These are phyloP conservation scores for Drosophila equinoxialis DNA, from an alignment of 1,140 invertebrate genomes.

Conservation along the genomic window DNA sequence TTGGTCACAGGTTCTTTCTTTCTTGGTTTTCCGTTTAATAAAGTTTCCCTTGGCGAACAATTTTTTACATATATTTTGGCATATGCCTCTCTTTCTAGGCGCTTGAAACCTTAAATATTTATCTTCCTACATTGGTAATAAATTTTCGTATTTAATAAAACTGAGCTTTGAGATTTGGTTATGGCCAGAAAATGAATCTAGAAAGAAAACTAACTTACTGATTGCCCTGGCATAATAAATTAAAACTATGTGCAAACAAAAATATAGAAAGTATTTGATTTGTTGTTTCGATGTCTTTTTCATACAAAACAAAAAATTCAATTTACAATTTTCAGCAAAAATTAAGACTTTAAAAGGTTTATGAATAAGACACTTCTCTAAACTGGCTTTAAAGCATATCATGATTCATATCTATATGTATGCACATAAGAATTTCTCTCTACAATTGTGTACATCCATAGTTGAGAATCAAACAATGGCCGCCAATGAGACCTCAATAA, in stretches of 20 bases:
- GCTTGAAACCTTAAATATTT: neutral
- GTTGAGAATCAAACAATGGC: neutral
- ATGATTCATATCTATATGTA: neutral
- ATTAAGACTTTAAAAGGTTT: no score
- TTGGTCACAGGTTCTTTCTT: slow-evolving; percentile 37
- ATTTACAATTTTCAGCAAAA: no score
- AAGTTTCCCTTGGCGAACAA: neutral
- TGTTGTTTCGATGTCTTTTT: no score
- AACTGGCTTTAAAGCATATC: neutral
- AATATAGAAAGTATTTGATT: neutral
- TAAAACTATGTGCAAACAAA: neutral
- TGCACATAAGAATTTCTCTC: no score
- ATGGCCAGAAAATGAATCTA: neutral
- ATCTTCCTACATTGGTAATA: neutral
- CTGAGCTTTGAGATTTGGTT: slow-evolving; percentile 1
- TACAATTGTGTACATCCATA: no score
- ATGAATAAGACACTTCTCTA: no score
- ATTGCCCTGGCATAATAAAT: neutral
- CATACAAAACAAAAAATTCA: no score
- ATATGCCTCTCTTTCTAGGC: neutral
- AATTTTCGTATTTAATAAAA: neutral
- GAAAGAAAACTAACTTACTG: neutral
- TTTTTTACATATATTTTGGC: neutral
- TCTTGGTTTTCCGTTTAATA: neutral
- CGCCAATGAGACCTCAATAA: slow-evolving; percentile 3